Conservation (phyloP, 2,888 invertebrate species). For the Hemicrepidius hirtus region DNA sequence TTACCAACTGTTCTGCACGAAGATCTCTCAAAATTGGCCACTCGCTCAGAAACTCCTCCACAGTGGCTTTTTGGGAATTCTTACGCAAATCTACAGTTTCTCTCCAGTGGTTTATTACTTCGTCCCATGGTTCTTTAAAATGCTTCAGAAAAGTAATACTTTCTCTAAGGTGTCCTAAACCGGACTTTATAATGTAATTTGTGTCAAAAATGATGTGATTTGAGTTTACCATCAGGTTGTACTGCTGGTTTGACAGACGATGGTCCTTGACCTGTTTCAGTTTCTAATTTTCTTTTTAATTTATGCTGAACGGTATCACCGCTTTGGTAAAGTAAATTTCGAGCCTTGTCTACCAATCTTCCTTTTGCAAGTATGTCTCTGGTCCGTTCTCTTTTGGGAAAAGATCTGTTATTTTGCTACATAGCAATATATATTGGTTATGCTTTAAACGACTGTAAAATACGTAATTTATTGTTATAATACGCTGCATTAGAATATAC, state of each 20-base stretch:
- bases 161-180: background rate
- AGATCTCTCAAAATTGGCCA: background rate
- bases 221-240: too few species aligned
- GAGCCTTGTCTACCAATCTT: slow-evolving; percentile 15
- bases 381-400: slow-evolving; percentile 8
- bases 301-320: slow-evolving; percentile 13
- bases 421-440: background rate
- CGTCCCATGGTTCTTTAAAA: background rate
- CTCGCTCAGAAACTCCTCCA: background rate
- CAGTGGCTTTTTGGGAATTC: background rate
- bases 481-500: too few species aligned
- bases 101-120: background rate
- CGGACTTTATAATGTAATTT: too few species aligned
- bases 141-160: background rate
- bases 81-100: background rate
- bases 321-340: slow-evolving; percentile 11
- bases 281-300: slow-evolving; percentile 12
- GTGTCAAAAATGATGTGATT: too few species aligned
- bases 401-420: slow-evolving; percentile 9
- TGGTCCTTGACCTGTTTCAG: background rate
- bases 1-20: background rate
- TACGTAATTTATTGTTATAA: too few species aligned
- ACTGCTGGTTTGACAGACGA: background rate
- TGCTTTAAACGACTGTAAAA: background rate
- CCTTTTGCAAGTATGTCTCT: slow-evolving; percentile 13